These are phyloP conservation scores for Leptobrachium leishanense DNA, from an alignment of 2,113 vertebrate genomes.

Conservation along the genomic window DNA sequence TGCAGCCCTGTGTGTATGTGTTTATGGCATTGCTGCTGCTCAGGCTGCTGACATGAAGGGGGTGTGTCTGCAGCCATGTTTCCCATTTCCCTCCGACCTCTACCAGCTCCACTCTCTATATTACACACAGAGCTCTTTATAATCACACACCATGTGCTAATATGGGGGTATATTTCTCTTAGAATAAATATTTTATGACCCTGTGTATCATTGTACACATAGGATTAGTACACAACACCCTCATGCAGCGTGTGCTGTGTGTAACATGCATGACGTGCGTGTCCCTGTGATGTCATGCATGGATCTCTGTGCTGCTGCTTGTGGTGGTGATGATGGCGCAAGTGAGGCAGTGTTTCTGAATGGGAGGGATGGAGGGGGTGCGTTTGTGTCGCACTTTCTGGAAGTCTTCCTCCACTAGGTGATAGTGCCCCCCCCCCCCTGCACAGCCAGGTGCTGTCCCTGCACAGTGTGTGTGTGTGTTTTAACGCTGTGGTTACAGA, in stretches of 20 bases:
- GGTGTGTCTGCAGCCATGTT: background rate
- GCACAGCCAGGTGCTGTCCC: too few relatives aligned
- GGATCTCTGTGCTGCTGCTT: background rate
- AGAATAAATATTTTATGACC: too few relatives aligned
- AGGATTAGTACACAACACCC: too few relatives aligned
- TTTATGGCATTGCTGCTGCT: background rate
- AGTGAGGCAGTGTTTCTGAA: background rate
- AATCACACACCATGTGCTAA: background rate
- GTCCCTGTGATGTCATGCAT: background rate
- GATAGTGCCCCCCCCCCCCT: too few relatives aligned
- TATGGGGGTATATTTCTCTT: too few relatives aligned
- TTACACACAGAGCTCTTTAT: background rate
- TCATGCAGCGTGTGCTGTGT: too few relatives aligned
- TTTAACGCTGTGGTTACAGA: too few relatives aligned
- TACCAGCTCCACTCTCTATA: background rate
- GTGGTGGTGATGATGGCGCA: background rate
- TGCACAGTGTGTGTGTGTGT: too few relatives aligned
- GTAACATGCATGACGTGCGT: too few relatives aligned
- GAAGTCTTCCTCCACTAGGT: too few relatives aligned
- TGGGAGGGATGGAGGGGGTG: conserved; percentile 2
- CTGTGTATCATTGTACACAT: too few relatives aligned
- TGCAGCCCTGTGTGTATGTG: too few relatives aligned
- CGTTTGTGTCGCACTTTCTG: background rate
- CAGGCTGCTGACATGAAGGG: background rate
- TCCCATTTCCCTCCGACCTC: background rate